phyloP scores from a whole-genome alignment of 30 jellyfish, hydroid and myxozoan genomes.

The Morbakka virulenta region DNA sequence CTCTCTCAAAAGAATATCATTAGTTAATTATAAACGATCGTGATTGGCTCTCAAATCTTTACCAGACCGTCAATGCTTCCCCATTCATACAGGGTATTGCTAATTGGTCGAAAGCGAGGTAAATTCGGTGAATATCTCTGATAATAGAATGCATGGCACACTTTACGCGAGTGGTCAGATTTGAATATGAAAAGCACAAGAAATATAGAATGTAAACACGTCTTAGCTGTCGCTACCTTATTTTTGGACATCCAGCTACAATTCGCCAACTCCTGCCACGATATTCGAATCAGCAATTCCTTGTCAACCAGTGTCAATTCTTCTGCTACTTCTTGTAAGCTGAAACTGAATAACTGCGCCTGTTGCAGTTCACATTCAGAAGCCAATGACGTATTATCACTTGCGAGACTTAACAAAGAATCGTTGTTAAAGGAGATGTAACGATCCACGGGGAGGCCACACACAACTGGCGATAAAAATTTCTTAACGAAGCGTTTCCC shows the following conservation, averaged over 20 bases:
- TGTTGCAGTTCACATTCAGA: slow-evolving; percentile 62
- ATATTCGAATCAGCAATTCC: slow-evolving; percentile 77
- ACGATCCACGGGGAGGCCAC: slow-evolving; percentile 71
- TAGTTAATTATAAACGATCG: too few species aligned
- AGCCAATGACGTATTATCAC: slow-evolving; percentile 54
- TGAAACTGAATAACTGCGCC: slow-evolving; percentile 63
- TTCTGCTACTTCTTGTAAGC: slow-evolving; percentile 82
- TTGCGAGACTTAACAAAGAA: slow-evolving; percentile 53
- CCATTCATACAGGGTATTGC: too few species aligned
- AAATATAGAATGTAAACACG: too few species aligned
- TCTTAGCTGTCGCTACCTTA: too few species aligned
- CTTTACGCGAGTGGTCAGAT: too few species aligned
- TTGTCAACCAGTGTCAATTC: slow-evolving; percentile 85
- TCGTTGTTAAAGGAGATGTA: slow-evolving; percentile 67
- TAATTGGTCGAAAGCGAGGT: too few species aligned
- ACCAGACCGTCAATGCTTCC: too few species aligned
- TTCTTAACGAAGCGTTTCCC: slow-evolving; percentile 58
- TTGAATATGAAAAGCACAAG: too few species aligned
- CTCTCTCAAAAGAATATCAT: too few species aligned
- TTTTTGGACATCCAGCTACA: slow-evolving; percentile 92
- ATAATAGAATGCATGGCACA: too few species aligned
- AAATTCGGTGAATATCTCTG: too few species aligned
- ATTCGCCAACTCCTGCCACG: slow-evolving; percentile 87
- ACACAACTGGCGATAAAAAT: slow-evolving; percentile 87
- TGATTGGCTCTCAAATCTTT: too few species aligned